Evolutionary conservation across 2,113 vertebrate genomes (phyloP), one percentile per base, ranked within the genome.

Genomic region (Passerina amoena): DNA sequence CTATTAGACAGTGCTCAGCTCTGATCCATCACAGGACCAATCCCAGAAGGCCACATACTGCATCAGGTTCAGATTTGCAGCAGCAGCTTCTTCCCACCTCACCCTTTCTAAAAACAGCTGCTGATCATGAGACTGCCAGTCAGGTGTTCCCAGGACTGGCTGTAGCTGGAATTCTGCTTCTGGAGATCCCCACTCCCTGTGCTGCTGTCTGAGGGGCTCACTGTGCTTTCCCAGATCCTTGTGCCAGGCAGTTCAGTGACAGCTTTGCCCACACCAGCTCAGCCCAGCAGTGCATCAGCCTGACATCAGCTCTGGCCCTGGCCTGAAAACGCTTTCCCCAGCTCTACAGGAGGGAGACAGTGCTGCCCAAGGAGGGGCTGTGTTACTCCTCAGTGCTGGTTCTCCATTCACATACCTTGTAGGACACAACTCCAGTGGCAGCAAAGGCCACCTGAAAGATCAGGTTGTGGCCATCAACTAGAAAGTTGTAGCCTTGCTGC

Each of bases 341-440:
- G 25, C 8, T 23, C 23, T 63, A 16, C 9, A 65, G 14, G 5
- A 77, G 4, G 14, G 19, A 38, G 4, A 25, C 1, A 25, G 20
- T 6, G 21, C 51, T 42, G 35, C 24, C 51, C 35, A 48, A 4
- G n/a, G 2, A 47, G 19, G 50, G 8, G 15, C 60, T 48, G 51
- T 12, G 31, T 17, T 6, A 8, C 54, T 35, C 35, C n/a, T 54
- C 54, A 48, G 37, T 5, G 6, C 27, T 14, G 45, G 2, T 5
- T 44, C 22, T 56, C 27, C 35, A 0, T 2, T 35, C 40, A 86
- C 94, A 42, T 95, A 98, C 98, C 97, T 81, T 80, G 82, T 98
- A 98, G 28, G 87, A 61, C 31, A 75, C 61, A 25, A 98, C 85
- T 75, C 98, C 98, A 63, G 83, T 80, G 13, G 98, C 98, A 93